These are phyloP conservation scores for Acanthiza pusilla DNA, from an alignment of 2,797 vertebrate genomes.

Conservation along the genomic window DNA sequence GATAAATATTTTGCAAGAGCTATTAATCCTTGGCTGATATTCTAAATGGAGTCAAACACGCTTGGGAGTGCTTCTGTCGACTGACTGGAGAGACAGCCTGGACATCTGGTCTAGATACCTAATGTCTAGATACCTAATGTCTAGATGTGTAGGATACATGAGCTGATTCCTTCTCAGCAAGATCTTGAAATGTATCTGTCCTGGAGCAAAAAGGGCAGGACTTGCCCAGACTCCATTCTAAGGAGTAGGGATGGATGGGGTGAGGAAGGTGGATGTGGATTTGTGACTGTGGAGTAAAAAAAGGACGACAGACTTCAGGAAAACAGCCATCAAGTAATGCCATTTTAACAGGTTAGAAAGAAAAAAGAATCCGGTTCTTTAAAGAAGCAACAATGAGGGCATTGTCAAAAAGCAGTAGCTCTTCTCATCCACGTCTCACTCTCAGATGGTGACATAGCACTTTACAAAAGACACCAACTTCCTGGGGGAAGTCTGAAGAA, in stretches of 20 bases:
- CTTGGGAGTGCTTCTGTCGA: background rate
- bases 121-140: background rate
- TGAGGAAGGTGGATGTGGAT: background rate
- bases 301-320: accelerated
- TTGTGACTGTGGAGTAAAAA: background rate
- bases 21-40: background rate
- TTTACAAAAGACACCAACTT: background rate
- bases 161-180: background rate
- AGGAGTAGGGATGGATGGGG: background rate
- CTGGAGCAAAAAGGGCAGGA: background rate
- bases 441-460: background rate
- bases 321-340: background rate
- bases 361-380: background rate
- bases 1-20: background rate
- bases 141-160: background rate
- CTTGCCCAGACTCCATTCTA: background rate
- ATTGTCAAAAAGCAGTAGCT: background rate
- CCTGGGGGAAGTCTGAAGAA: background rate
- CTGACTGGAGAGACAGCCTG: background rate
- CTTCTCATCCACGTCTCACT: background rate
- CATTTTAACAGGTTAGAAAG: background rate
- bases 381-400: background rate
- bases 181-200: background rate
- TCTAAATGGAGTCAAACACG: background rate
- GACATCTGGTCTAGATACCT: background rate